Percentiles rank a stretch among this genome's conserved stretches.
Conservation (phyloP, 2,888 invertebrate species). For the Subacronicta megacephala region DNA sequence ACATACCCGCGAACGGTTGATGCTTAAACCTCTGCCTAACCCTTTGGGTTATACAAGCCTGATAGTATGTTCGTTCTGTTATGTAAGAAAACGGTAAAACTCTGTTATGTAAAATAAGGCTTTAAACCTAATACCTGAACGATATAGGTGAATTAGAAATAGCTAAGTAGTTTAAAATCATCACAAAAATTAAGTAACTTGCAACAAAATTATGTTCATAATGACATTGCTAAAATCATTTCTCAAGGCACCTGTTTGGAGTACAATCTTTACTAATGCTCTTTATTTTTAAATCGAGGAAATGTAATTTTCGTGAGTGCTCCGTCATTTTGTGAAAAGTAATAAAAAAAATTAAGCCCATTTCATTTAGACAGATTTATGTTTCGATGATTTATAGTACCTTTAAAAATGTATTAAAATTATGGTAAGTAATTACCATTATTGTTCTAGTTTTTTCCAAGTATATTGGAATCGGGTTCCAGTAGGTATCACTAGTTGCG, state of each 20-base stretch:
- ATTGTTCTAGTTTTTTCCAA: slow-evolving; percentile 5
- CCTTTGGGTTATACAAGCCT: too few species aligned
- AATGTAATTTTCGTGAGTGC: slow-evolving; percentile 39
- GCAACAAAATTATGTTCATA: slow-evolving; percentile 17
- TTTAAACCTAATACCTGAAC: too few species aligned
- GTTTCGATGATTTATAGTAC: slow-evolving; percentile 14
- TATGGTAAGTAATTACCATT: background rate
- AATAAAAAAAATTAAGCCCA: slow-evolving; percentile 17
- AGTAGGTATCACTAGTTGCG: too few species aligned
- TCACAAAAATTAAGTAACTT: slow-evolving; percentile 1
- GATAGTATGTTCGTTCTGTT: too few species aligned
- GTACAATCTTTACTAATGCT: background rate
- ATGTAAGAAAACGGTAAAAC: too few species aligned
- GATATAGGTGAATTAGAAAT: too few species aligned
- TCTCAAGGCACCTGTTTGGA: slow-evolving; percentile 1
- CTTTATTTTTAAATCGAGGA: slow-evolving; percentile 29
- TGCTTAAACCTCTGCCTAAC: too few species aligned
- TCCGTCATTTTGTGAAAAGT: slow-evolving; percentile 28
- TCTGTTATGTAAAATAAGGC: too few species aligned
- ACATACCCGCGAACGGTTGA: too few species aligned
- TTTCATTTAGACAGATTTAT: slow-evolving; percentile 10
- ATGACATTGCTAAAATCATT: slow-evolving; percentile 12
- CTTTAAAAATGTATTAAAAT: background rate
- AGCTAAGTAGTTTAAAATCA: too few species aligned
- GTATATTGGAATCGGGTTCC: too few species aligned